phyloP scores from a whole-genome alignment of 2,888 invertebrate genomes.

The Pyrrhia umbra region DNA sequence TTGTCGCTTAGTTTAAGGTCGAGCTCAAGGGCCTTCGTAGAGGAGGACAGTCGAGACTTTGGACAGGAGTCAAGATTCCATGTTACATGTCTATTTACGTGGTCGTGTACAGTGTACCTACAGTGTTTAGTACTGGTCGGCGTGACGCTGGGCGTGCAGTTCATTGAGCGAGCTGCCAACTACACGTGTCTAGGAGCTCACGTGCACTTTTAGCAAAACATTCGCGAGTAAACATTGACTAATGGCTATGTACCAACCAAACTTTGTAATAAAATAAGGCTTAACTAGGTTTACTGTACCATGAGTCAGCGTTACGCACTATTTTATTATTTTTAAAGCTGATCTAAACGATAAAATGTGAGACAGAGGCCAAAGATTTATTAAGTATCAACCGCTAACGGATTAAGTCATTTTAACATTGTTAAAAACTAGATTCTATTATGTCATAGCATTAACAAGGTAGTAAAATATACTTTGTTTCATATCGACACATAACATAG shows the following conservation, averaged over 20 bases:
- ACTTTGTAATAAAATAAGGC: constrained; percentile 4
- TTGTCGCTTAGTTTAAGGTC: constrained; percentile 27
- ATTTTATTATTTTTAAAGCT: not conserved
- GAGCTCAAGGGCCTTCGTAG: not conserved
- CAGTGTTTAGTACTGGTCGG: constrained; percentile 37
- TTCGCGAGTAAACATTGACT: constrained; percentile 36
- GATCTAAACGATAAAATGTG: no score
- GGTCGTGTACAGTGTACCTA: constrained; percentile 14
- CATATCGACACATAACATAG: not conserved
- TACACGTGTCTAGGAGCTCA: constrained; percentile 45
- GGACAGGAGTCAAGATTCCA: constrained; percentile 68
- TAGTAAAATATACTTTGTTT: not conserved
- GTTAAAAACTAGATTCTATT: not conserved
- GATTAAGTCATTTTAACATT: not conserved
- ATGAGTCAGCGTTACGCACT: constrained; percentile 17
- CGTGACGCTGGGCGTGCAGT: constrained; percentile 22
- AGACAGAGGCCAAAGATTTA: not conserved
- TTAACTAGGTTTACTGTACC: not conserved
- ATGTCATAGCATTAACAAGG: not conserved
- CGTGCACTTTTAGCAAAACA: constrained; percentile 25
- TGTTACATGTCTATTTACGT: constrained; percentile 46
- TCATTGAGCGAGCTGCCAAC: constrained; percentile 50
- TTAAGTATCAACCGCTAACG: not conserved
- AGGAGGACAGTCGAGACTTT: constrained; percentile 39
- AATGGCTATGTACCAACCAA: constrained; percentile 6